A percentile compares a stretch with the other conserved stretches of the same genome.
Conservation (phyloP, 2,113 vertebrate genomes). For the Centropristis striata region DNA sequence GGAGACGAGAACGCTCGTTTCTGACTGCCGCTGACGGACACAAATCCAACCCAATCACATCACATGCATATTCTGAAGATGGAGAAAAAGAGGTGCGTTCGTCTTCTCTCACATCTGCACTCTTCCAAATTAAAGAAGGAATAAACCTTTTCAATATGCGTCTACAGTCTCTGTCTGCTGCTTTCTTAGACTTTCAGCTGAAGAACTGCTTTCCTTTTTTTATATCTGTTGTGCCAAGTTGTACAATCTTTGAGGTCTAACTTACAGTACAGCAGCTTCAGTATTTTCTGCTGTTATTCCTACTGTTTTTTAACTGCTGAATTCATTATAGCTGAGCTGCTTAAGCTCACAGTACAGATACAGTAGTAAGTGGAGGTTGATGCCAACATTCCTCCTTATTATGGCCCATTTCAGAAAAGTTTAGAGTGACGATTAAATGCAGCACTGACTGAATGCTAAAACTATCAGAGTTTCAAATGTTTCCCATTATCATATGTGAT, state of each 20-base stretch:
- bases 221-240: constrained; percentile 36
- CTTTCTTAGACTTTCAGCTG: neutral
- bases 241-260: constrained; percentile 59
- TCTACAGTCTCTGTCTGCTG: constrained; percentile 14
- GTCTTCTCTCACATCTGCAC: constrained; percentile 19
- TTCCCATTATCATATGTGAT: neutral
- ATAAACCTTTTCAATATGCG: constrained; percentile 63
- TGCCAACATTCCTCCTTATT: constrained; percentile 36
- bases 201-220: constrained; percentile 6
- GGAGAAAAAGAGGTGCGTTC: constrained; percentile 30
- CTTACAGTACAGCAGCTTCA: constrained; percentile 43
- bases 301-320: constrained; percentile 40
- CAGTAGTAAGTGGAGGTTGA: constrained; percentile 15
- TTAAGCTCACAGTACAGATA: constrained; percentile 55
- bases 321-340: constrained; percentile 60
- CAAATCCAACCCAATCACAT: constrained; percentile 77
- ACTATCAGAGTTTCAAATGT: neutral
- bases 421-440: constrained; percentile 20
- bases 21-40: constrained; percentile 65
- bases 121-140: constrained; percentile 43
- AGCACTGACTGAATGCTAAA: neutral
- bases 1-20: constrained; percentile 26
- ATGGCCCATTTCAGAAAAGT: constrained; percentile 30
- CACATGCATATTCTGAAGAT: constrained; percentile 43
- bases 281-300: constrained; percentile 36